phyloP scores from a whole-genome alignment of 2,113 vertebrate species.

The Heterotis niloticus region DNA sequence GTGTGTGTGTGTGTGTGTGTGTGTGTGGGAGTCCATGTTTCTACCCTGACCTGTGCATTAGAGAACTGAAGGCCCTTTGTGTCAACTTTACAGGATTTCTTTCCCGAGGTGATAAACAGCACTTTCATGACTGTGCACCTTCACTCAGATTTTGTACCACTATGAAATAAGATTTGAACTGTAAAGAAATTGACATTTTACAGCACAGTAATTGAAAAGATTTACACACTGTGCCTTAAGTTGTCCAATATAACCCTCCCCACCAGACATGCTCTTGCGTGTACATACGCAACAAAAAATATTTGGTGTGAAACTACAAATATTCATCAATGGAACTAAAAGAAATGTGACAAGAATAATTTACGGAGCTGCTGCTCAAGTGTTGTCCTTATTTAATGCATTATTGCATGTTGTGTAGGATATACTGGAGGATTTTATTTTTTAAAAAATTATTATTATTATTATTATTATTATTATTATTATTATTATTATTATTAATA shows the following conservation, averaged over 20 bases:
- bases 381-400: no score
- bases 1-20: constrained; percentile 24
- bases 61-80: constrained; percentile 54
- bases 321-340: background rate
- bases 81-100: constrained; percentile 58
- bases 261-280: no score
- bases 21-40: constrained; percentile 8
- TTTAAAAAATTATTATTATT: no score
- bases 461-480: no score
- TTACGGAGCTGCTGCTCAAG: no score
- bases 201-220: background rate
- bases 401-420: no score
- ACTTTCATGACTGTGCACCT: constrained; percentile 49
- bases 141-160: constrained; percentile 36
- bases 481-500: no score
- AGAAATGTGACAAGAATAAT: no score
- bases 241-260: background rate
- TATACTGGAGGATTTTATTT: no score
- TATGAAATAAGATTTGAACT: constrained; percentile 13
- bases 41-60: constrained; percentile 50
- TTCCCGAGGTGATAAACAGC: constrained; percentile 53
- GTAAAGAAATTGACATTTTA: constrained; percentile 2
- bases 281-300: background rate
- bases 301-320: background rate
- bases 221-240: background rate